Evolutionary conservation across 2,888 invertebrate genomes (phyloP).

Genomic region (Ganaspis brasiliensis): DNA sequence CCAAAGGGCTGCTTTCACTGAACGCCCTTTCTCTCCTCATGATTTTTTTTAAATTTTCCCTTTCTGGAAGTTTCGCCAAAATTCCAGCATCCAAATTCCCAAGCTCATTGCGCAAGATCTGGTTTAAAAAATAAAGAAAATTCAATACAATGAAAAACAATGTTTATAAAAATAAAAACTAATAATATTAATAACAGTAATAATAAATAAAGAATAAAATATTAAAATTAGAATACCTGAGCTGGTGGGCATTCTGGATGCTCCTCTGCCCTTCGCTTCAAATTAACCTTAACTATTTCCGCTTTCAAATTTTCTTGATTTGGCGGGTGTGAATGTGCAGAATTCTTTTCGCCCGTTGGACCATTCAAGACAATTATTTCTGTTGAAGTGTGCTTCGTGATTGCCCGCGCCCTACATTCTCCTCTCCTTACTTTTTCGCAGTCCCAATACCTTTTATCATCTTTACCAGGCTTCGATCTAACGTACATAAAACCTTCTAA

Average conservation of each 20-base stretch:
- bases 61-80: too few relatives aligned
- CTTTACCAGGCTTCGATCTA: neutral
- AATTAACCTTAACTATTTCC: neutral
- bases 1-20: too few relatives aligned
- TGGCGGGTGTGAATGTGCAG: neutral
- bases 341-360: too few relatives aligned
- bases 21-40: too few relatives aligned
- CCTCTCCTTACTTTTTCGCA: neutral
- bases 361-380: neutral
- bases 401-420: slow-evolving; percentile 7
- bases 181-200: too few relatives aligned
- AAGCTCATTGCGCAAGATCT: too few relatives aligned
- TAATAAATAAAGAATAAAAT: neutral
- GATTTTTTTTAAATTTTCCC: too few relatives aligned
- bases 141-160: too few relatives aligned
- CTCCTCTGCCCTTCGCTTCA: neutral
- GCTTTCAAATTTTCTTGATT: neutral
- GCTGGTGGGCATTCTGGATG: slow-evolving; percentile 6
- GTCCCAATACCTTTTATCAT: neutral
- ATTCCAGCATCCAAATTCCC: too few relatives aligned
- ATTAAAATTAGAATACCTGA: neutral
- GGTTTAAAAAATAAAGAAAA: too few relatives aligned
- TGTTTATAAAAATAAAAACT: too few relatives aligned
- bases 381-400: neutral
- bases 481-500: too few relatives aligned